Evolutionary conservation across 2,888 invertebrate genomes (phyloP).

Genomic region (Linnaemya tessellans): DNA sequence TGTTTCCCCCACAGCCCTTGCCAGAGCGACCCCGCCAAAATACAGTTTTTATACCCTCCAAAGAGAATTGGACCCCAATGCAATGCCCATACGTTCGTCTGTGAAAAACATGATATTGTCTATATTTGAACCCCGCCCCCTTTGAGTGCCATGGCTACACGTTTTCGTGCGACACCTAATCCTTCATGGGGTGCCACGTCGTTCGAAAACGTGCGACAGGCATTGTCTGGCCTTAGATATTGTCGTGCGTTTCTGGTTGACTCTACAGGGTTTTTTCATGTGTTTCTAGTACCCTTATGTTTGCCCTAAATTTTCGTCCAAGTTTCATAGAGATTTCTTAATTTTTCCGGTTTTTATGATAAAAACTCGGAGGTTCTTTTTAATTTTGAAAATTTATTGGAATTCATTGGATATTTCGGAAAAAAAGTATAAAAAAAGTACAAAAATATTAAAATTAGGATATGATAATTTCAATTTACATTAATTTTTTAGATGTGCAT

Average conservation of each 20-base stretch:
- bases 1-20: too few relatives aligned
- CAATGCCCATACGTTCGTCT: too few relatives aligned
- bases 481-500: conserved; percentile 34
- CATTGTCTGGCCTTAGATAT: conserved; percentile 32
- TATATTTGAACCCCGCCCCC: too few relatives aligned
- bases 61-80: too few relatives aligned
- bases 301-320: too few relatives aligned
- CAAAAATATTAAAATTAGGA: conserved; percentile 42
- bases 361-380: conserved; percentile 44
- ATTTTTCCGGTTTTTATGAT: conserved; percentile 14
- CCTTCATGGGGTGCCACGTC: conserved; percentile 4
- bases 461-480: conserved; percentile 44
- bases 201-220: conserved; percentile 2
- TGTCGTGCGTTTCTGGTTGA: conserved; percentile 25
- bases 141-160: too few relatives aligned
- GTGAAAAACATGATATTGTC: too few relatives aligned
- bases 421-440: conserved; percentile 18
- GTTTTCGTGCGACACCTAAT: conserved; percentile 6
- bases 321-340: conserved; percentile 36
- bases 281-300: too few relatives aligned
- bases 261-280: too few relatives aligned
- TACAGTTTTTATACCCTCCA: too few relatives aligned
- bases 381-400: conserved; percentile 41
- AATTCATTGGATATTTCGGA: conserved; percentile 30
- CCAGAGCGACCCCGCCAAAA: too few relatives aligned